Evolutionary conservation across 2,888 invertebrate genomes (phyloP), one percentile per base, ranked within the genome.

Genomic region (Sphecodes monilicornis): DNA sequence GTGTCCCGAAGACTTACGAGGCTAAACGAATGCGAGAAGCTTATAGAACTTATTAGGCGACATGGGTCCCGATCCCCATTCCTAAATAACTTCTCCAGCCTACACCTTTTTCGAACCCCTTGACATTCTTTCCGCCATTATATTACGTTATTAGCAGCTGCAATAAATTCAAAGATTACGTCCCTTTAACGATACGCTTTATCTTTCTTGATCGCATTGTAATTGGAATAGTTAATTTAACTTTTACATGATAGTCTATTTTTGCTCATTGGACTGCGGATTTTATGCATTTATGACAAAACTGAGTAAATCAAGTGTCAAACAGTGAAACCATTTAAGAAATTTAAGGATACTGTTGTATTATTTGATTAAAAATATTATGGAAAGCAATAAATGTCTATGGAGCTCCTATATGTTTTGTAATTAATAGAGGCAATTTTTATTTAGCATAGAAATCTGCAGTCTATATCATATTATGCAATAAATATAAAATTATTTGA

Each of bases 1-100:
- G 71, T 76, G 66, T 29, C 66, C 66, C 16, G 22, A 73, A 76
- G 76, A 76, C 29, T 78, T 78, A 84, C 74, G 84, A 78, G 75
- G 32, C 84, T 60, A 57, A 76, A 75, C 66, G 75, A 83, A 72
- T 50, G 60, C 60, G 41, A 29, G 73, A 29, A 69, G 69, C 72
- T 60, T 50, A 46, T 46, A 66, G 16, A 22, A 71, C 43, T 18
- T 68, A 57, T 68, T 73, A 50, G 57, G 22, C 22, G 64, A 39
- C 64, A 13, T 5, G 43, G 50, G 70, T 29, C 36, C 50, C 36
- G 13, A 71, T 29, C 32, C 64, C 71, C 71, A 68, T 41, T 60
- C 36, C 68, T 32, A 80, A 76, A 80, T 43, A 36, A 68, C 76
- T 43, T 32, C 68, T 32, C 36, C 26, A 22, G n/a, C 32, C 73